Base-by-base conservation (phyloP, 2,113 vertebrate genomes). In the Atractosteus spatula region DNA sequence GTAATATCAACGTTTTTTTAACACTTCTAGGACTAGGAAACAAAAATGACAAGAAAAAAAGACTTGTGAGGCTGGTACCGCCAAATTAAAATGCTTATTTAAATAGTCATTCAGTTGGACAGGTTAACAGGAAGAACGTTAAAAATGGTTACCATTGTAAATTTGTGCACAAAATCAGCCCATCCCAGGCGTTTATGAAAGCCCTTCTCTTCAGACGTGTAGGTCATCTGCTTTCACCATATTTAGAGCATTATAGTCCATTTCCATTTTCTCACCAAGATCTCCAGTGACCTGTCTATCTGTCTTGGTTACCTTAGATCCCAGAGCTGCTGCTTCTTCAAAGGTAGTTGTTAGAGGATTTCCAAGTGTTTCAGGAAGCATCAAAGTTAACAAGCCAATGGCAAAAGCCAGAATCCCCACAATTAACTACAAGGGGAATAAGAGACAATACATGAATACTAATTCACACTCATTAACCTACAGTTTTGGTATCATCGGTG, bases 331-430 rank as follows among this genome's bases (percentile, higher is more conserved):
- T 17, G 93, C 93, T 78, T 96, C 95, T 78, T 87, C 85, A 89
- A 96, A 86, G 4, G 95, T 96, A 73, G 86, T 93, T 72, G 88
- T 89, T 76, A 98, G 75, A 14, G 94, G 94, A 79, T 85, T 88
- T 74, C 94, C 92, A 11, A 94, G 86, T 12, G 95, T 98, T 89
- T 98, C 96, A 0, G 95, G 96, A 74, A 98, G 91, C 77, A 89
- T 76, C 73, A 95, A 41, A 0, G 95, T 92, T 80, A 97, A 83
- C 61, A 95, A 57, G 77, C 94, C 95, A 51, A 94, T 91, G 66
- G 94, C 61, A 55, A 97, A 93, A 29, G 95, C 89, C 86, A 97
- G 87, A 76, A 94, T 86, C 75, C 94, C 96, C 75, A 97, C 91
- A 41, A 96, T 89, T 68, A 97, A 74, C 96, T 98, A 51, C 72